Percentiles rank a stretch among this genome's conserved stretches.
These are phyloP conservation scores for Aix galericulata DNA, from an alignment of 2,113 vertebrate genomes.

Conservation along the genomic window DNA sequence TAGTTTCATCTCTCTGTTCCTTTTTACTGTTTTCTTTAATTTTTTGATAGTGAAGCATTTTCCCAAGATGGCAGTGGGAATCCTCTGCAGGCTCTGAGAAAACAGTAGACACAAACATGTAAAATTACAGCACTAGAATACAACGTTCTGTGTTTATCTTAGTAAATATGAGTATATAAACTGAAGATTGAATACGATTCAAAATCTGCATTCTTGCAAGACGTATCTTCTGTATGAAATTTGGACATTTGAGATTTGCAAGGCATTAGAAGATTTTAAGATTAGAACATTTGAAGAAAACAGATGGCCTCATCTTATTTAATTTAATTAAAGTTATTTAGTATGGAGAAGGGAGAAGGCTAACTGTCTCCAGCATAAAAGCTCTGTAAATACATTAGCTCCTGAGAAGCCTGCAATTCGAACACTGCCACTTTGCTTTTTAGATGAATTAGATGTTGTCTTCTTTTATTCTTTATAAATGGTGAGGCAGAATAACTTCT, in stretches of 20 bases:
- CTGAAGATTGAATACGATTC: background rate
- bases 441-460: constrained; percentile 66
- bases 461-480: constrained; percentile 60
- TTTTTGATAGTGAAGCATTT: background rate
- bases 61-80: background rate
- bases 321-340: constrained; percentile 77
- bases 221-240: constrained; percentile 22
- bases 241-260: constrained; percentile 62
- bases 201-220: background rate
- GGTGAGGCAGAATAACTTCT: background rate
- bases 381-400: constrained; percentile 78
- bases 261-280: constrained; percentile 66
- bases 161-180: background rate
- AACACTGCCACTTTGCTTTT: constrained; percentile 58
- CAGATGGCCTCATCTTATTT: constrained; percentile 71
- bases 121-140: background rate
- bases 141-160: background rate
- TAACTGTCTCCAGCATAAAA: constrained; percentile 78
- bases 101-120: background rate
- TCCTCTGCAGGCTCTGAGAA: background rate
- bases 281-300: constrained; percentile 56
- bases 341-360: constrained; percentile 63
- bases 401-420: constrained; percentile 64
- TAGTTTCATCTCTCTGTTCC: background rate
- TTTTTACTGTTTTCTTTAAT: background rate